Evolutionary conservation across 2,113 vertebrate genomes (phyloP).

Genomic region (Oncorhynchus clarkii): DNA sequence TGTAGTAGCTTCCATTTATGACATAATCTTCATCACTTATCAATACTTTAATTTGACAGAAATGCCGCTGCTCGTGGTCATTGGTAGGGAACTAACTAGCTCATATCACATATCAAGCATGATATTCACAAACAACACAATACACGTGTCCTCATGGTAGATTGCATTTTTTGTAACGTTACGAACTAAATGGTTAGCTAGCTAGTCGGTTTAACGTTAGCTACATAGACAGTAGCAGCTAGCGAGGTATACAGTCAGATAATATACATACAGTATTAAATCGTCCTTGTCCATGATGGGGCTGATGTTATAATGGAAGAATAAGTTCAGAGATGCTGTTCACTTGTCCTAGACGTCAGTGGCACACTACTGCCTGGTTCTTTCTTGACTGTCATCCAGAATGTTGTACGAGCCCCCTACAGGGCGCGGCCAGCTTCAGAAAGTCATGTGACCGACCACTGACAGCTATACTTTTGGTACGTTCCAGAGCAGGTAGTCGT

Average conservation of each 20-base stretch:
- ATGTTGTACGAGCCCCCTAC: background rate
- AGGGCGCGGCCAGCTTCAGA: slow-evolving; percentile 68
- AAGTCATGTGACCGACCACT: slow-evolving; percentile 52
- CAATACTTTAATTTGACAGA: too few relatives aligned
- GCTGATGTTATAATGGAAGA: background rate
- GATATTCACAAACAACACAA: too few relatives aligned
- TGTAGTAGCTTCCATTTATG: too few relatives aligned
- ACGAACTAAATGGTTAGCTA: background rate
- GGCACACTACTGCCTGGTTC: slow-evolving; percentile 4
- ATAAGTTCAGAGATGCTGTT: slow-evolving; percentile 2
- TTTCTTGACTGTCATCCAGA: too few relatives aligned
- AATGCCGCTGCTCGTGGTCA: too few relatives aligned
- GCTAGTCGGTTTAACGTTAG: too few relatives aligned
- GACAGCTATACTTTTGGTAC: background rate
- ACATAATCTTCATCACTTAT: too few relatives aligned
- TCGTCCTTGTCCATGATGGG: slow-evolving; percentile 67
- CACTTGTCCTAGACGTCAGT: background rate
- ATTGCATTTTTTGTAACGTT: too few relatives aligned
- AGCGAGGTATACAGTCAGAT: background rate
- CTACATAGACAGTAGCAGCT: background rate
- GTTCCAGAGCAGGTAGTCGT: too few relatives aligned
- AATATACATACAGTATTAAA: slow-evolving; percentile 67
- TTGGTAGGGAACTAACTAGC: too few relatives aligned
- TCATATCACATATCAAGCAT: too few relatives aligned
- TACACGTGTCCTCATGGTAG: too few relatives aligned